phyloP scores from a whole-genome alignment of 23 tunicate species.

The Pegea sp. region DNA sequence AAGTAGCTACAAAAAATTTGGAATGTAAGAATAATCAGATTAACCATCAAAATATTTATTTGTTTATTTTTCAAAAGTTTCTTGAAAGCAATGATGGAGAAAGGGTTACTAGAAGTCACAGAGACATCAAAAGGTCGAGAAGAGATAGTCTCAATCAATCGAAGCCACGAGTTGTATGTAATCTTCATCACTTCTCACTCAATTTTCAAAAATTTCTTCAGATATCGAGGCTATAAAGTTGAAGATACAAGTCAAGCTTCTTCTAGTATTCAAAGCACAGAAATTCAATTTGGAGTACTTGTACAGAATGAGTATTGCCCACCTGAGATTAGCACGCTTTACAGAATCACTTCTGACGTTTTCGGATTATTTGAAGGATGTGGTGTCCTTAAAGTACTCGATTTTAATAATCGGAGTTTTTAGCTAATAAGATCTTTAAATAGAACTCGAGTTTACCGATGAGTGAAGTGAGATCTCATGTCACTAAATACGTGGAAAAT shows the following conservation, averaged over 20 bases:
- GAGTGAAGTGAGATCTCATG: conserved; percentile 16
- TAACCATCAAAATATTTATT: background rate
- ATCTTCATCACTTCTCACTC: conserved; percentile 1
- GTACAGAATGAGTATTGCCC: conserved; percentile 61
- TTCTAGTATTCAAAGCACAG: conserved; percentile 21
- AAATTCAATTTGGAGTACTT: conserved; percentile 41
- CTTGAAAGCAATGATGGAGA: conserved; percentile 14
- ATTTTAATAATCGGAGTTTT: background rate
- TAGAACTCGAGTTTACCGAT: conserved; percentile 29
- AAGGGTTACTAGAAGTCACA: conserved; percentile 28
- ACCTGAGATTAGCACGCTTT: conserved; percentile 46
- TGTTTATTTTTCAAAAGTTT: conserved; percentile 8
- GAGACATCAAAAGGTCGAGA: conserved; percentile 65
- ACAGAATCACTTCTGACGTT: conserved; percentile 38
- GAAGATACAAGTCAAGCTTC: background rate
- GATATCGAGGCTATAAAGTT: background rate
- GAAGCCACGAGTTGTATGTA: conserved; percentile 45
- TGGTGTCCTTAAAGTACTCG: conserved; percentile 56
- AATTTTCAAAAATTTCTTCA: background rate
- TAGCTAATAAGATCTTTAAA: background rate
- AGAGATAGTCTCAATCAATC: conserved; percentile 22
- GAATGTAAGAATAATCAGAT: conserved; percentile 21
- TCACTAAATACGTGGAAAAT: conserved; percentile 31
- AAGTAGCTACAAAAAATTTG: conserved; percentile 44
- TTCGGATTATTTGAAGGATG: conserved; percentile 11